Evolutionary conservation across 2,888 invertebrate genomes (phyloP), one percentile per base, ranked within the genome.

Genomic region (Antitype chi): DNA sequence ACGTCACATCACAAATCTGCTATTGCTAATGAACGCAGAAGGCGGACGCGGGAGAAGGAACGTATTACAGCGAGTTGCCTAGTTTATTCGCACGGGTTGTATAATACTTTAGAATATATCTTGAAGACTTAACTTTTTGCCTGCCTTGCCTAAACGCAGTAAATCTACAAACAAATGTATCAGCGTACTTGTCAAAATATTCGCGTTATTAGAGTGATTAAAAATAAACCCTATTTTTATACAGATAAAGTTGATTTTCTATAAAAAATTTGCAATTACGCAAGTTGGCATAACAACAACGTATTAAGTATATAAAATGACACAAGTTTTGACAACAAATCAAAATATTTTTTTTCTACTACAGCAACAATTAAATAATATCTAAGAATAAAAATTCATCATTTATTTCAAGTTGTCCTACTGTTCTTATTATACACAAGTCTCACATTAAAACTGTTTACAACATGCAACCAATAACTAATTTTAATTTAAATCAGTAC

Each of bases 401-500:
- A n/a, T 60, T 76, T 43, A 28, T 70, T 47, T 52, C 53, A 52
- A 72, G 8, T 85, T 78, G 63, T 74, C 43, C 55, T 72, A 82
- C 78, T 70, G 17, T 43, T 52, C 15, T 11, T 20, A 20, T 28
- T 2, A 23, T 47, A 74, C 70, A 68, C 52, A 60, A 60, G 11
- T 81, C 55, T 64, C 81, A 70, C 64, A 80, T 80, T 80, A 84
- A 69, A 84, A 80, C 23, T 71, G 28, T 66, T 76, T 52, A 74
- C 53, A 73, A 69, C 85, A 70, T 72, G 69, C 82, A 78, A 82
- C 69, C 66, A 82, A 78, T 82, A 72, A 47, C 49, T 64, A 59
- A 74, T 66, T 81, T 73, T 59, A 73, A 66, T 60, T 80, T 62
- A 55, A 85, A 82, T 84, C 73, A 79, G 74, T 83, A 83, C 84